Evolutionary conservation across 1,140 invertebrate genomes (phyloP).

Genomic region (Apis florea): DNA sequence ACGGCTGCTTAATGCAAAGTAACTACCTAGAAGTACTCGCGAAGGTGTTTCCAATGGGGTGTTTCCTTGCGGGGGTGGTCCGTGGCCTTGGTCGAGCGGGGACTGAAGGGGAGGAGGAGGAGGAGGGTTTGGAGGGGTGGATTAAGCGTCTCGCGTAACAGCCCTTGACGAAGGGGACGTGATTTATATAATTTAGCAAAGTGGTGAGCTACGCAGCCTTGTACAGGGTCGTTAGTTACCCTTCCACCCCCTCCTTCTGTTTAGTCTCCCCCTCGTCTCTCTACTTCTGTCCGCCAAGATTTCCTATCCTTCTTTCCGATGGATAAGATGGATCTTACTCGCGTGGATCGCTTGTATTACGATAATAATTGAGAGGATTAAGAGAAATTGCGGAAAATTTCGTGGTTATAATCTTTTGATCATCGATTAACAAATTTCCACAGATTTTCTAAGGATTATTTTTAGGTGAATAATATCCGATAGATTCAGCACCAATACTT

Average conservation of each 20-base stretch:
- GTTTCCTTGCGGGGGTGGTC: not conserved
- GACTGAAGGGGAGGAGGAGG: not conserved
- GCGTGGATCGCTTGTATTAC: not conserved
- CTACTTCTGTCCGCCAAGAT: conserved; percentile 38
- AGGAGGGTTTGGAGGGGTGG: conserved; percentile 35
- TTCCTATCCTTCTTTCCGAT: not conserved
- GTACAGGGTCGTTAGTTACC: conserved; percentile 68
- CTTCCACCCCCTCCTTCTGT: conserved; percentile 13
- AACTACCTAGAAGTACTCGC: conserved; percentile 61
- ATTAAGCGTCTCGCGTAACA: conserved; percentile 71
- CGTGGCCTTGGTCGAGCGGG: not conserved
- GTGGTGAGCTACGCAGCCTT: conserved; percentile 70
- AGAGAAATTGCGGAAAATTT: too few relatives aligned
- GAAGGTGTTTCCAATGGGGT: conserved; percentile 52
- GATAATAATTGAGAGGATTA: not conserved
- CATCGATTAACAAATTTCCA: too few relatives aligned
- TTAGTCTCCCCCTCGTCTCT: conserved; percentile 16
- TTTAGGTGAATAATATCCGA: too few relatives aligned
- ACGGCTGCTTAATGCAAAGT: conserved; percentile 73
- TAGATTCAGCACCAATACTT: too few relatives aligned
- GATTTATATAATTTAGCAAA: conserved; percentile 79
- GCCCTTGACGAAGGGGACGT: conserved; percentile 72
- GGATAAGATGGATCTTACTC: not conserved
- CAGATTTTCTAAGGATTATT: too few relatives aligned
- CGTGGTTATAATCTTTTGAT: too few relatives aligned